Evolutionary conservation across 2,797 vertebrate species (phyloP), one percentile per base, ranked within the genome.

Genomic region (Psittacula derbiana): DNA sequence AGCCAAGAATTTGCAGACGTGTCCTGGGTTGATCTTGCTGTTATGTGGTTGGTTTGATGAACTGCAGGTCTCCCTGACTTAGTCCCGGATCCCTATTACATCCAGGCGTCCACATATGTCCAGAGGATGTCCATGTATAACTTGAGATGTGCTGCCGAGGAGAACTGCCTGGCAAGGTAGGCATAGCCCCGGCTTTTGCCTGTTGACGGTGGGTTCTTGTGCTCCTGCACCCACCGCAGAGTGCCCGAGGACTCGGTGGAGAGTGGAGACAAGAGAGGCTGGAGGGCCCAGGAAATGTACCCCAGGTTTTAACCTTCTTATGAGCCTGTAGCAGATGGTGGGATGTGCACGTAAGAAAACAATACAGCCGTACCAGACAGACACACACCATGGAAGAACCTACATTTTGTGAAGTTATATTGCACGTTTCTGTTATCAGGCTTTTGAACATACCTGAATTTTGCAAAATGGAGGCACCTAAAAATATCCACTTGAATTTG

Each of bases 141-240:
- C 97, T 97, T 99, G 96, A 98, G 99, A 94, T 99, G 99, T 95
- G 99, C 99, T 14, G 98, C 99, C 2, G 99, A 99, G 94, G 99
- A 99, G 93, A 99, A 99, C 98, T 99, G 99, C 93, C 97, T 99
- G 97, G 99, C 99, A 96, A 99, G 99, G 99, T 99, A 98, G 83
- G 86, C 91, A 30, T 43, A 16, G 1, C 33, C 20, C 20, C 20
- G n/a, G 30, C 21, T 43, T 58, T 25, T 61, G 24, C 17, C 20
- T 5, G 5, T 38, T n/a, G 3, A 2, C 25, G 10, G 16, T 7
- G 31, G 36, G 62, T 38, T 20, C 11, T 31, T 36, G 40, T 17
- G 64, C 52, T 49, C 8, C 14, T 41, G 30, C 3, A 8, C n/a
- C 47, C 55, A 33, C 14, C 1, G 2, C 23, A 5, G 30, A 11